Conservation (phyloP, 2,113 vertebrate species). For the Sigmodon hispidus region DNA sequence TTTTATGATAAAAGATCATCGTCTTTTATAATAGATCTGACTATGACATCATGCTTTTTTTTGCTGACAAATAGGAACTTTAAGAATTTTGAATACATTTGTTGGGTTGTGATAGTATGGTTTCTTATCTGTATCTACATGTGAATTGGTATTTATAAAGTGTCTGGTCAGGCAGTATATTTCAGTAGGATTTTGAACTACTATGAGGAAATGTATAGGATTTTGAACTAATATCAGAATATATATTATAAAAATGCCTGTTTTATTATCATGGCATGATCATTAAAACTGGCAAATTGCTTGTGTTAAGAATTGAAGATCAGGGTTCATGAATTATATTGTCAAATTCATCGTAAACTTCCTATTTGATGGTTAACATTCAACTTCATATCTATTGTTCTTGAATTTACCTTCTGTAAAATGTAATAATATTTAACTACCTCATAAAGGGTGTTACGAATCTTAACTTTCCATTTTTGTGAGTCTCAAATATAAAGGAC, state of each 20-base stretch:
- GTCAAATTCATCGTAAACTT: slow-evolving; percentile 61
- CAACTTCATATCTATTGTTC: slow-evolving; percentile 51
- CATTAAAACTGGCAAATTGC: slow-evolving; percentile 2
- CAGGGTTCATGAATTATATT: slow-evolving; percentile 42
- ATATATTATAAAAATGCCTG: background rate
- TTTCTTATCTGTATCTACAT: slow-evolving; percentile 34
- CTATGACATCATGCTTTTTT: background rate
- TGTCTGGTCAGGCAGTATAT: background rate
- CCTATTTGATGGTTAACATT: slow-evolving; percentile 56
- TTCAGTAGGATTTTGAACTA: slow-evolving; percentile 39
- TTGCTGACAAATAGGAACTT: background rate
- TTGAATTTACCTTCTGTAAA: slow-evolving; percentile 70
- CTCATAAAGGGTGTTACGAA: slow-evolving; percentile 59
- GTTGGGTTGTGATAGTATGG: background rate
- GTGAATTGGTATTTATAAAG: slow-evolving; percentile 45
- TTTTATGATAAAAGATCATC: background rate
- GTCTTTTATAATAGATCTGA: background rate
- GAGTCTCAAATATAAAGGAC: slow-evolving; percentile 52
- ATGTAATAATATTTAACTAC: slow-evolving; percentile 71
- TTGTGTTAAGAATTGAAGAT: slow-evolving; percentile 44
- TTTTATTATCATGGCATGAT: slow-evolving; percentile 15
- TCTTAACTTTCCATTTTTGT: slow-evolving; percentile 53
- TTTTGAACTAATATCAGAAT: slow-evolving; percentile 35
- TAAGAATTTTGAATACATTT: background rate
- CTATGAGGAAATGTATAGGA: slow-evolving; percentile 3